phyloP scores from a whole-genome alignment of 2,888 invertebrate species.

The Drosophila sordidula region DNA sequence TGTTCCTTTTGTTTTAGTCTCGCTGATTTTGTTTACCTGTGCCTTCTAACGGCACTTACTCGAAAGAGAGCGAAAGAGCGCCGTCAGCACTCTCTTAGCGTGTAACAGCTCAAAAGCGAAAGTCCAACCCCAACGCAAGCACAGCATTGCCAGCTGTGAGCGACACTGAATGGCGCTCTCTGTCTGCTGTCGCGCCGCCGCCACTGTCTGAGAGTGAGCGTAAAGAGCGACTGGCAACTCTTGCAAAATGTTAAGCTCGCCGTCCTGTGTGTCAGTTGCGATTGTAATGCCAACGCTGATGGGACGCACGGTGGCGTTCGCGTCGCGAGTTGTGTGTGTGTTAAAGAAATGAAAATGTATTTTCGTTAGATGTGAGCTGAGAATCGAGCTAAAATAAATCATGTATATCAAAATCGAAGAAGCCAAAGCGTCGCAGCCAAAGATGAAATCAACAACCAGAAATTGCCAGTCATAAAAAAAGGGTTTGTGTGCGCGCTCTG shows the following conservation, averaged over 20 bases:
- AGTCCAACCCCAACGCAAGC: constrained; percentile 56
- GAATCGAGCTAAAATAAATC: constrained; percentile 61
- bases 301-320: constrained; percentile 71
- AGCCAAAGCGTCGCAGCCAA: constrained; percentile 72
- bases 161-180: constrained; percentile 15
- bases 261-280: constrained; percentile 62
- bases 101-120: constrained; percentile 52
- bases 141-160: constrained; percentile 50
- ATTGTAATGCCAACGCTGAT: constrained; percentile 76
- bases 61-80: constrained; percentile 21
- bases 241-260: constrained; percentile 16
- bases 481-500: constrained; percentile 49
- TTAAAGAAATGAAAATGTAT: constrained; percentile 50
- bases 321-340: constrained; percentile 64
- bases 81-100: constrained; percentile 36
- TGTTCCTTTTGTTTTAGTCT: constrained; percentile 76
- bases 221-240: constrained; percentile 18
- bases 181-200: constrained; percentile 21
- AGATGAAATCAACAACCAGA: constrained; percentile 79
- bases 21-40: constrained; percentile 78
- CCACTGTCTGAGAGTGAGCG: constrained; percentile 13
- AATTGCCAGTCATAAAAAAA: constrained; percentile 80
- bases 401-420: constrained; percentile 71
- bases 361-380: constrained; percentile 44
- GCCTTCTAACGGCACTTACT: constrained; percentile 55